phyloP scores from a whole-genome alignment of 2,888 invertebrate species.

The Tyria jacobaeae region DNA sequence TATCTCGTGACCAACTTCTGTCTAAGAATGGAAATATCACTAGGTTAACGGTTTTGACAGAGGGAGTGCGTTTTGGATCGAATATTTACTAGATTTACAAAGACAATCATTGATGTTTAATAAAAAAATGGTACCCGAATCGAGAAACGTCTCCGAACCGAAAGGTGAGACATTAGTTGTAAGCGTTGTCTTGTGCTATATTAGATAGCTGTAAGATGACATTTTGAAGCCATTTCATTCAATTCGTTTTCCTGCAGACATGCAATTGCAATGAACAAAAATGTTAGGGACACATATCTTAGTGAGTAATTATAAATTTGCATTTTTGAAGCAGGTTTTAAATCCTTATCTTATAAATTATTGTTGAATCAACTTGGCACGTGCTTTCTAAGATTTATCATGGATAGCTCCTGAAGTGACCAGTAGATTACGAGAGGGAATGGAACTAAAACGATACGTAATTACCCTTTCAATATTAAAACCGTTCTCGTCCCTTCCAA shows the following conservation, averaged over 20 bases:
- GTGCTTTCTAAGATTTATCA: background rate
- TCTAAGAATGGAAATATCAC: constrained; percentile 71
- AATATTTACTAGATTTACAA: constrained; percentile 54
- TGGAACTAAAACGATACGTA: background rate
- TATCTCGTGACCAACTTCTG: constrained; percentile 79
- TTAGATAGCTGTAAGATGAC: no score
- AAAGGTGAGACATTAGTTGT: background rate
- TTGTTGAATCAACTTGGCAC: no score
- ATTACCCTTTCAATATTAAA: background rate
- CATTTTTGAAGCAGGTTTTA: background rate
- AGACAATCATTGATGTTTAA: constrained; percentile 19
- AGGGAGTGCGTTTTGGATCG: constrained; percentile 58
- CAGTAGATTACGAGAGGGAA: background rate
- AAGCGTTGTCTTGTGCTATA: background rate
- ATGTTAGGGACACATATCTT: background rate
- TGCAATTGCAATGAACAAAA: background rate
- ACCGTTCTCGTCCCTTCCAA: no score
- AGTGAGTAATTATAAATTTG: background rate
- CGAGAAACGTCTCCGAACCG: background rate
- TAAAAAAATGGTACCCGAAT: background rate
- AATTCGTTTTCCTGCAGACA: background rate
- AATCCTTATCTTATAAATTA: background rate
- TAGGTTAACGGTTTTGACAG: constrained; percentile 65
- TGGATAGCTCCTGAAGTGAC: background rate
- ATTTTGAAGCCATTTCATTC: no score